Conservation (phyloP, 2,888 invertebrate species). For the Exocentrus adspersus region DNA sequence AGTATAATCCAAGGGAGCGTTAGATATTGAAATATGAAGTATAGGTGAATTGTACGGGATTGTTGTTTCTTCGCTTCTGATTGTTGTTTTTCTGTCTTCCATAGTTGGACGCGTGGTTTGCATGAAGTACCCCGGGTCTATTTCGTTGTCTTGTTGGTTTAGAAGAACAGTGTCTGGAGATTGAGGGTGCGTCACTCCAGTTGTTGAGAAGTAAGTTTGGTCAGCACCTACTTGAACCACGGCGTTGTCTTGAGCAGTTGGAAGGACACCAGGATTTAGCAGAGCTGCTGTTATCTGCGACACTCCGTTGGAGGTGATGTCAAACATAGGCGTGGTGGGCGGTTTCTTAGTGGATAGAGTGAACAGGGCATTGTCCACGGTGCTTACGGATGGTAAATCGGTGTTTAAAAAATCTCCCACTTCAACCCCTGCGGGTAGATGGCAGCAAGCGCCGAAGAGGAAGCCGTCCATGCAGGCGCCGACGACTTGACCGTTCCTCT, state of each 20-base stretch:
- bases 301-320: conserved; percentile 69
- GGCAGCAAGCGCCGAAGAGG: conserved; percentile 92
- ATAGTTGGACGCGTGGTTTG: conserved; percentile 40
- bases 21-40: conserved; percentile 58
- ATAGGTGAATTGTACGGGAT: conserved; percentile 54
- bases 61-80: conserved; percentile 44
- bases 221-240: conserved; percentile 55
- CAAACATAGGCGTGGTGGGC: conserved; percentile 53
- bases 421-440: conserved; percentile 67
- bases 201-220: conserved; percentile 52
- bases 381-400: conserved; percentile 32
- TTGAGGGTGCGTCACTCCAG: conserved; percentile 59
- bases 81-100: conserved; percentile 55
- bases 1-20: conserved; percentile 56
- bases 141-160: conserved; percentile 67
- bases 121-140: conserved; percentile 57
- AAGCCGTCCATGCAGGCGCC: conserved; percentile 94
- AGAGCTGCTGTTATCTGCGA: conserved; percentile 69
- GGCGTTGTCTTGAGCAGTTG: conserved; percentile 59
- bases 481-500: conserved; percentile 82
- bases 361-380: conserved; percentile 40
- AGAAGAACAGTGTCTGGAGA: conserved; percentile 72
- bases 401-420: conserved; percentile 43
- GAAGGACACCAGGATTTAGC: conserved; percentile 58
- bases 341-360: conserved; percentile 50